Conservation (phyloP, 2,113 vertebrate species). For the Elgaria multicarinata region DNA sequence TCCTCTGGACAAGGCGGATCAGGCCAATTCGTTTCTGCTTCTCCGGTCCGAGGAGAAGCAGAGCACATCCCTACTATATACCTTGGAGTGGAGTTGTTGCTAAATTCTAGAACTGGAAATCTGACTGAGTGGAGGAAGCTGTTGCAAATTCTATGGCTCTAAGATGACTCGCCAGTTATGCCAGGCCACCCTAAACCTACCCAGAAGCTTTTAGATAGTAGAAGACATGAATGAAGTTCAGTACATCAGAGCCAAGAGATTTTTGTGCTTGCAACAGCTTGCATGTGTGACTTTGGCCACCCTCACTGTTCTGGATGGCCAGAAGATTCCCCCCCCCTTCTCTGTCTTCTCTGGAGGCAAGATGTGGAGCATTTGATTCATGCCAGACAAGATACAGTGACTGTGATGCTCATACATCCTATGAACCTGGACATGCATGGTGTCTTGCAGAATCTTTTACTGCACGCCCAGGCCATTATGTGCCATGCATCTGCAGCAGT, state of each 20-base stretch:
- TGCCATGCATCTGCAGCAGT: not conserved
- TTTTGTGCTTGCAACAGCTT: not conserved
- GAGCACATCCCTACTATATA: no score
- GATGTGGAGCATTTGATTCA: not conserved
- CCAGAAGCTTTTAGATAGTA: not conserved
- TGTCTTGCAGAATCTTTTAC: not conserved
- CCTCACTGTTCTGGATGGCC: not conserved
- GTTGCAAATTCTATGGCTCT: not conserved
- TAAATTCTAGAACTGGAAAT: not conserved
- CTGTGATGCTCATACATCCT: not conserved
- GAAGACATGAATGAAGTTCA: not conserved
- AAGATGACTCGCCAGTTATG: not conserved
- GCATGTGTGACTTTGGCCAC: not conserved
- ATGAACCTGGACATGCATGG: not conserved
- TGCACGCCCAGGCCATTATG: not conserved
- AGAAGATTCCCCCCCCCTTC: no score
- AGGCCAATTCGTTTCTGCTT: no score
- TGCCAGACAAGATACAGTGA: not conserved
- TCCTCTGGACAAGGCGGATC: no score
- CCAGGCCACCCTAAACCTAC: not conserved
- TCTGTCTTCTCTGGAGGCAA: no score
- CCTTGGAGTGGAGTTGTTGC: not conserved
- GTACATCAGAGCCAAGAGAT: not conserved
- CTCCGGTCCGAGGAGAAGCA: no score
- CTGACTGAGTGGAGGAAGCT: not conserved